Conservation (phyloP, 2,113 vertebrate genomes). For the Camelus dromedarius region DNA sequence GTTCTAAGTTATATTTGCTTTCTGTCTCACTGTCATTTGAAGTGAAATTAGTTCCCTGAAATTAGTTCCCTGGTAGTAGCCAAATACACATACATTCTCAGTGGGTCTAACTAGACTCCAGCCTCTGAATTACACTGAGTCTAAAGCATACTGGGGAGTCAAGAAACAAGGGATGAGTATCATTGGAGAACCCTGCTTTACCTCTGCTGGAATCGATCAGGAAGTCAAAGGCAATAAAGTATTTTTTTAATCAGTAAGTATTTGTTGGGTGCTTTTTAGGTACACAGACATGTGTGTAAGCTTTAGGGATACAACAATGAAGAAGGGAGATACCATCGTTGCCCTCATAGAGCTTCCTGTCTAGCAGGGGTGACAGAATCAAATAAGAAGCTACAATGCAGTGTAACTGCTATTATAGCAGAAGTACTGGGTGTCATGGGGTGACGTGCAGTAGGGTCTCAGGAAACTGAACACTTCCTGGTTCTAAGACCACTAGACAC, state of each 20-base stretch:
- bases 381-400: neutral
- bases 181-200: neutral
- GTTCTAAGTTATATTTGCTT: slow-evolving; percentile 38
- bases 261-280: neutral
- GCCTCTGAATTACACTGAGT: neutral
- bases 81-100: neutral
- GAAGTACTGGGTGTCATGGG: neutral
- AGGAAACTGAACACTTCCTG: neutral
- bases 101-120: neutral
- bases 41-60: neutral
- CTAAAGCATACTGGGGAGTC: neutral
- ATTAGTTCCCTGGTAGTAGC: neutral
- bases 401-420: neutral
- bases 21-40: neutral
- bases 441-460: neutral
- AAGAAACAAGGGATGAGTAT: neutral
- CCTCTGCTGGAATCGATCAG: neutral
- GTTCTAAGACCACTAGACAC: neutral
- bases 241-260: neutral
- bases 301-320: neutral
- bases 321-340: neutral
- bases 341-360: neutral
- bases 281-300: neutral
- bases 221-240: neutral
- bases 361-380: neutral